Base-by-base conservation (phyloP, 2,113 vertebrate genomes). In the Indicator maculatus region DNA sequence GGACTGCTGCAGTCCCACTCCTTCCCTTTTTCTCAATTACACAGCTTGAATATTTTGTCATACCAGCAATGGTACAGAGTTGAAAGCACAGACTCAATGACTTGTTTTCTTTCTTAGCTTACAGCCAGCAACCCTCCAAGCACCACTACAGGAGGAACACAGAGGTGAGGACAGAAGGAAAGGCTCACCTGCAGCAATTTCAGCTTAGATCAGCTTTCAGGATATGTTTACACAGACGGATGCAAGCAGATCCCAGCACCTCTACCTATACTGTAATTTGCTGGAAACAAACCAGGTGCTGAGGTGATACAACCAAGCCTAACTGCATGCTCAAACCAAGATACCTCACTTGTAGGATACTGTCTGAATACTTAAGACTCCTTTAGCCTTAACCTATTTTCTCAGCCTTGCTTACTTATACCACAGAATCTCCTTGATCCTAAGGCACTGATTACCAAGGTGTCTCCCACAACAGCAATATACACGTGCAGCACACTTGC, bases 271-370 rank as follows among this genome's bases (percentile, higher is more conserved):
- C 44, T 61, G 60, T 78, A 33, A 78, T 31, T 71, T 83, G 26
- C 79, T 94, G 86, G 86, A 83, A 71, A 53, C 2, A 41, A 11
- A 74, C 86, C 94, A 96, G 60, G 45, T 47, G 30, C 44, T 39
- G 41, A 60, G 31, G 53, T 85, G 61, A 93, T 56, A 91, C 52
- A 93, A 93, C 52, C 30, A 64, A 39, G 59, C 14, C 55, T 85
- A 85, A 80, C 30, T 77, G 72, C 64, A 59, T 1, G 1, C 56
- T 63, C 21, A 47, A 3, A 0, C 81, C 56, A 33, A 60, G 24
- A 79, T 1, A 88, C 15, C 36, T 91, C 72, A 83, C 88, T 90
- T 83, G 52, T n/a, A 86, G 52, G 26, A 78, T 30, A 74, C 16
- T 71, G 55, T 55, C 65, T n/a, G 11, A 86, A 53, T 11, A 39